Percentiles rank a stretch among this genome's conserved stretches.
Conservation (phyloP, 2,113 vertebrate genomes). For the Hippocampus zosterae region DNA sequence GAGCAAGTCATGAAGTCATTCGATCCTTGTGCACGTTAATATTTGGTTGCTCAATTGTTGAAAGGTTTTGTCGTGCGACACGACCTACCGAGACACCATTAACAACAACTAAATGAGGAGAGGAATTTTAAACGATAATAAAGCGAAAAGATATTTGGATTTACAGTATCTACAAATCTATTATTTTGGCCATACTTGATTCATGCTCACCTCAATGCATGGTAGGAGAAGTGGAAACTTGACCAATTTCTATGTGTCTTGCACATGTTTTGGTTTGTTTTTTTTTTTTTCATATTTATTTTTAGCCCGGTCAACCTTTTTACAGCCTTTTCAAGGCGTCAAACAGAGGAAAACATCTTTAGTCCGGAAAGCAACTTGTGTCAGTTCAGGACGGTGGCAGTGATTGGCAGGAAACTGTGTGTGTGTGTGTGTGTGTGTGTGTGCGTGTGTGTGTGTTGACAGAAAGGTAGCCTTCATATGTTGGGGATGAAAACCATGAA, state of each 20-base stretch:
- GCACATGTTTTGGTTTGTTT: constrained; percentile 40
- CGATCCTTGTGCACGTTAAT: too few relatives aligned
- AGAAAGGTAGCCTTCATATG: background rate
- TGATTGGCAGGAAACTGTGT: constrained; percentile 58
- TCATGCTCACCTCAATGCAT: background rate
- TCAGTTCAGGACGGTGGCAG: constrained; percentile 50
- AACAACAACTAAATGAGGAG: too few relatives aligned
- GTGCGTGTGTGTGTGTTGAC: constrained; percentile 4
- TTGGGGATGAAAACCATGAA: background rate
- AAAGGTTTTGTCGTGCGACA: too few relatives aligned
- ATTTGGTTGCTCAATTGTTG: too few relatives aligned
- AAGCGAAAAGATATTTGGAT: background rate
- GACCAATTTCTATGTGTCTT: constrained; percentile 40
- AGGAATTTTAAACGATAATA: too few relatives aligned
- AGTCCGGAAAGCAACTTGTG: constrained; percentile 70
- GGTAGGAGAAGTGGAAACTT: constrained; percentile 31
- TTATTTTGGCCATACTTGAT: background rate
- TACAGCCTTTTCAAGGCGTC: constrained; percentile 61
- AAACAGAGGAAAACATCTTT: constrained; percentile 71
- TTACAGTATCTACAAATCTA: background rate
- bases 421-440: constrained; percentile 20
- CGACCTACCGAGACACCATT: too few relatives aligned
- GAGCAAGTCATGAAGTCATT: too few relatives aligned
- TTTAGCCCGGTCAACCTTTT: constrained; percentile 37
- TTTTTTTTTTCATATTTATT: constrained; percentile 1